Base-by-base conservation (phyloP, 2,113 vertebrate genomes). In the Ellobius talpinus region DNA sequence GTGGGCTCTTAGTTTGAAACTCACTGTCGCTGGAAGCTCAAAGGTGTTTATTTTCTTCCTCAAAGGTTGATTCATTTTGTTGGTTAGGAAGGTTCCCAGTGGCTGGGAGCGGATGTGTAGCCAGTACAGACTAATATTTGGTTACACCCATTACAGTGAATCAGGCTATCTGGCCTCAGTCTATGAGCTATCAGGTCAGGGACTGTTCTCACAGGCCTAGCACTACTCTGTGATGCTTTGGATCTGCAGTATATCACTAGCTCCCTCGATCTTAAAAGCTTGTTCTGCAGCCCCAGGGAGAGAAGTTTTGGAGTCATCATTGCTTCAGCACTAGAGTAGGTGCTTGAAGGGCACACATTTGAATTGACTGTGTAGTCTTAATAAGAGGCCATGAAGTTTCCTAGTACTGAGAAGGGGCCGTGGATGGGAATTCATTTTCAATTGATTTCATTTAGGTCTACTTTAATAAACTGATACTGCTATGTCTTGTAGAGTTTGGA, bases 381-480 rank as follows among this genome's bases (percentile, higher is more conserved):
- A 33, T 61, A 86, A 33, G 47, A 31, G 39, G 13, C 24, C 36
- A 45, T 72, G 65, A 73, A 33, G 87, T 89, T 93, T 72, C 31
- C n/a, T 81, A 52, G 50, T 55, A 45, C 63, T 79, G 73, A 90
- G 82, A 85, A 19, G 76, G 68, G 70, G 19, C 50, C 93, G 17
- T 11, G 21, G 68, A 45, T 73, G 68, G 33, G 58, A 85, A 87
- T 89, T 89, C 5, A 42, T 19, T 50, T 91, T 81, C 47, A 55
- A 74, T 73, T 17, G 42, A 4, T 93, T 94, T 95, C 87, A 89
- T 79, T 72, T 87, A 89, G 23, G 24, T 50, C 74, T 63, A 19
- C 11, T 90, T 91, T 50, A 94, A 87, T 6, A 94, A 92, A 65
- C 8, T 31, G 45, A 14, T 39, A 21, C 31, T 31, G 19, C 96